phyloP scores from a whole-genome alignment of 2,888 invertebrate species.

The Cotesia congregata region DNA sequence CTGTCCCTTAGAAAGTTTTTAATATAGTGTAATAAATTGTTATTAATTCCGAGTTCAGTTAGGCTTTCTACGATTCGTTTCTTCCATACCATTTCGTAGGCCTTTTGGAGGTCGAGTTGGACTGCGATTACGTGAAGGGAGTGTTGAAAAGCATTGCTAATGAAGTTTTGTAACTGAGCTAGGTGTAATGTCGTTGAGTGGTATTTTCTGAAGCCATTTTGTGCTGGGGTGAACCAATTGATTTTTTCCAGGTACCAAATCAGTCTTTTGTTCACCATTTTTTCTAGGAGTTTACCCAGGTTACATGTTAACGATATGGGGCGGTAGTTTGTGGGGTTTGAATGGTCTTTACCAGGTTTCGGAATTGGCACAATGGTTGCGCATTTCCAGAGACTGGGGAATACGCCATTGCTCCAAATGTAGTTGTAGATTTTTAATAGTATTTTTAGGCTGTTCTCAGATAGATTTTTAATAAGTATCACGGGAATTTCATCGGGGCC shows the following conservation, averaged over 20 bases:
- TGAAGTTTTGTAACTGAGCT: constrained; percentile 15
- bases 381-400: constrained; percentile 17
- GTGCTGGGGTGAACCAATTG: constrained; percentile 2
- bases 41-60: constrained; percentile 5
- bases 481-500: constrained; percentile 44
- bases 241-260: constrained; percentile 28
- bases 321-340: constrained; percentile 27
- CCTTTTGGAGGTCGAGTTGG: constrained; percentile 19
- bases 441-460: background rate
- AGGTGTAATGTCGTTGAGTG: constrained; percentile 28
- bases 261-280: constrained; percentile 31
- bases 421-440: constrained; percentile 38
- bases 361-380: constrained; percentile 23
- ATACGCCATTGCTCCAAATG: constrained; percentile 23
- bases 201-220: constrained; percentile 26
- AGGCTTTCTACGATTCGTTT: constrained; percentile 5
- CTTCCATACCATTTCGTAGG: constrained; percentile 33
- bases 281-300: constrained; percentile 32
- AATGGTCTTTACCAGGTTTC: constrained; percentile 34
- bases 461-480: constrained; percentile 35
- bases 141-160: constrained; percentile 37
- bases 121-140: constrained; percentile 38
- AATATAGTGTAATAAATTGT: constrained; percentile 23
- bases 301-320: constrained; percentile 32
- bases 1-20: constrained; percentile 28